Conservation (phyloP, 2,888 invertebrate species). For the Erynnis tages region DNA sequence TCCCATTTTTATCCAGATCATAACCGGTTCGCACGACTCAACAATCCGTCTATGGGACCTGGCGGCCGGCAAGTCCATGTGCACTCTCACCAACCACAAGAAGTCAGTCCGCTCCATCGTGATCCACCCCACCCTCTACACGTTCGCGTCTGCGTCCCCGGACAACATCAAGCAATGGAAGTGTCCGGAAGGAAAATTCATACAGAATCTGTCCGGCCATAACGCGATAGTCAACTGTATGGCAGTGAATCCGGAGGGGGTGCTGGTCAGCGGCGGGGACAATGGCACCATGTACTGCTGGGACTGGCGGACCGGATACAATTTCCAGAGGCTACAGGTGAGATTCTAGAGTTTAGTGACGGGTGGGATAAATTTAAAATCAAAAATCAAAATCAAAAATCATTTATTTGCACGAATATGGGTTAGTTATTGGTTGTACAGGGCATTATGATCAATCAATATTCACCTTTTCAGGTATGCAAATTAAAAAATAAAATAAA, state of each 20-base stretch:
- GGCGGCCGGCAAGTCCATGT: constrained; percentile 95
- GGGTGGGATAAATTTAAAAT: too few relatives aligned
- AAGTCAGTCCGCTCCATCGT: constrained; percentile 93
- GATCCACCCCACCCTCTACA: constrained; percentile 90
- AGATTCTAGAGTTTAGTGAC: too few relatives aligned
- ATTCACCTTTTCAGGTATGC: too few relatives aligned
- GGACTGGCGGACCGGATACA: constrained; percentile 99
- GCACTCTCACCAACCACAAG: constrained; percentile 99
- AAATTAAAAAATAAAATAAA: too few relatives aligned
- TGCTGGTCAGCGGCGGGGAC: constrained; percentile 98
- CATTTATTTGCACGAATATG: too few relatives aligned
- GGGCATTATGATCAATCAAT: too few relatives aligned
- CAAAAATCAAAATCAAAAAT: too few relatives aligned
- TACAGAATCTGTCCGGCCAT: constrained; percentile 98
- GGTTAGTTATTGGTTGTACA: too few relatives aligned
- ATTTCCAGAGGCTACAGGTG: constrained; percentile 95
- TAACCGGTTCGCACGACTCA: constrained; percentile 97
- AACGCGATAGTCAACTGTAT: constrained; percentile 98
- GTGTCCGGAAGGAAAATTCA: constrained; percentile 98
- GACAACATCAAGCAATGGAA: constrained; percentile 99
- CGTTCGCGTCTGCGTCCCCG: constrained; percentile 98
- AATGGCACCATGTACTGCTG: constrained; percentile 98
- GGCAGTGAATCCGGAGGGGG: constrained; percentile 96
- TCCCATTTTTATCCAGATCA: constrained; percentile 79
- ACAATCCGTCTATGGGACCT: constrained; percentile 99